Evolutionary conservation across 2,888 invertebrate genomes (phyloP), one percentile per base, ranked within the genome.

Genomic region (Alcis repandata): DNA sequence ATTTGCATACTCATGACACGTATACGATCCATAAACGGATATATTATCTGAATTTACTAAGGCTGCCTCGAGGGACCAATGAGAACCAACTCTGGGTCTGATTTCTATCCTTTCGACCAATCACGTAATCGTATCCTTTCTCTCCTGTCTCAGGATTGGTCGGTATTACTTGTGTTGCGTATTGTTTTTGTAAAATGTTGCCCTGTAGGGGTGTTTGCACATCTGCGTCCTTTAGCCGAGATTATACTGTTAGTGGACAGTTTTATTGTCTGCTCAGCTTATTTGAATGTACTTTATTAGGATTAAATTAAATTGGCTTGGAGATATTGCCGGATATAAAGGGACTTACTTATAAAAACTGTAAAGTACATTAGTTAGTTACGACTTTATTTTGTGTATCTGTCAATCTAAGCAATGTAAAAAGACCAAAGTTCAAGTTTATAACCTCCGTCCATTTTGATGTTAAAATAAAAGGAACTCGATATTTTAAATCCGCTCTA

Each of bases 221-320:
- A 69, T 65, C 48, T 68, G 59, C 9, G 48, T 36, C 58, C 48
- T 63, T 59, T 52, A 58, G 62, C 43, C 45, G 46, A 54, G 59
- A 65, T 71, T 63, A 66, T 65, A 69, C 61, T 59, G 60, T 43
- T 56, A 33, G 63, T 49, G 48, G 67, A 71, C 69, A 67, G n/a
- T 61, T 71, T 69, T 69, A 71, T 67, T 54, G 46, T 45, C 45
- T 4, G n/a, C 43, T 20, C 62, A 54, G 20, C 49, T 15, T 4
- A 51, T 38, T 51, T n/a, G n/a, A 38, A 38, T 51, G 36, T 51
- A 19, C 36, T 51, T 51, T 15, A 2, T n/a, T 8, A 2, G 20
- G 51, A 51, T 51, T 51, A 36, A 36, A 51, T 36, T 20, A 8
- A 32, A 51, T 36, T 10, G 32, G 19, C 8, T 20, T 20, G 4